A percentile compares a stretch with the other conserved stretches of the same genome.
phyloP scores from a whole-genome alignment of 2,113 vertebrate species.

The Thryonomys swinderianus region DNA sequence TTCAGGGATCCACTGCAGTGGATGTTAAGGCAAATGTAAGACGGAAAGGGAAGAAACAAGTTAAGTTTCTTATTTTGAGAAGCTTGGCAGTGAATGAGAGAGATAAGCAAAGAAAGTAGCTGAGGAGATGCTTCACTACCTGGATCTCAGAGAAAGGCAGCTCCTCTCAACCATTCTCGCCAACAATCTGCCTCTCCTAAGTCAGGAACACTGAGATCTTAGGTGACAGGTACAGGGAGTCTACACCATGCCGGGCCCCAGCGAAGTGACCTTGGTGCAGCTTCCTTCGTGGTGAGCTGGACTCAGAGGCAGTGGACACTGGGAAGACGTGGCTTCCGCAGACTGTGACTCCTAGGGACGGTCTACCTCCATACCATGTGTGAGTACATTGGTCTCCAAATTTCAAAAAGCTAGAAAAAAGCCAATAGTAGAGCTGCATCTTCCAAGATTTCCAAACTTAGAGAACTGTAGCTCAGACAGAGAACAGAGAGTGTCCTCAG shows the following conservation, averaged over 20 bases:
- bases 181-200: not conserved
- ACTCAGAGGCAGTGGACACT: not conserved
- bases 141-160: not conserved
- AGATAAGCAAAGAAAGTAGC: not conserved
- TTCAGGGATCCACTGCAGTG: not conserved
- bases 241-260: not conserved
- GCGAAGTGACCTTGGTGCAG: not conserved
- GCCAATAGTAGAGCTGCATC: not conserved
- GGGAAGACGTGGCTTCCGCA: conserved; percentile 18
- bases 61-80: not conserved
- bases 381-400: not conserved
- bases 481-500: not conserved
- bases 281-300: not conserved
- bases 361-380: not conserved
- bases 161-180: not conserved
- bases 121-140: not conserved
- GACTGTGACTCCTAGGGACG: not conserved
- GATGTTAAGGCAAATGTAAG: not conserved
- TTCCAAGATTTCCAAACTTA: not conserved
- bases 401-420: not conserved
- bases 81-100: not conserved
- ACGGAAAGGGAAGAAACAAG: conserved; percentile 34
- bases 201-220: not conserved
- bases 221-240: not conserved
- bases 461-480: not conserved